Percentiles rank a stretch among this genome's conserved stretches.
phyloP scores from a whole-genome alignment of 2,888 invertebrate species.

The Formica aserva region DNA sequence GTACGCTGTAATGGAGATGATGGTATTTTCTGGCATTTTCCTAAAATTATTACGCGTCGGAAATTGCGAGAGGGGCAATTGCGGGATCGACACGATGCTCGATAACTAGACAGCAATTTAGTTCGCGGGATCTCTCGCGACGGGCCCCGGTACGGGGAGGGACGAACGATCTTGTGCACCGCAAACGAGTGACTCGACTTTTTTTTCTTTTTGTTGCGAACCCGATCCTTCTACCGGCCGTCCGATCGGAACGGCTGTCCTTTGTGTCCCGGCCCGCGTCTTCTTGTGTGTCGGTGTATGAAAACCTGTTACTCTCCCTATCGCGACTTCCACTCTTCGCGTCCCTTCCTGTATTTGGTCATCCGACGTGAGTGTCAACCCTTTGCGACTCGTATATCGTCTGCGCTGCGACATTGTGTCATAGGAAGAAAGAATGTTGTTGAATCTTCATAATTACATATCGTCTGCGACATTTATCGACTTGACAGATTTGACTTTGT shows the following conservation, averaged over 20 bases:
- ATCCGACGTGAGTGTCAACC: conserved; percentile 62
- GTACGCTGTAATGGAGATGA: background rate
- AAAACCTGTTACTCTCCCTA: conserved; percentile 75
- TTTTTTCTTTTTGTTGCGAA: conserved; percentile 42
- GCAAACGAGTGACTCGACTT: conserved; percentile 63
- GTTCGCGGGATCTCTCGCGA: conserved; percentile 31
- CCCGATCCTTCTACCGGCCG: conserved; percentile 59
- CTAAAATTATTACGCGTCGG: background rate
- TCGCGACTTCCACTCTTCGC: conserved; percentile 55
- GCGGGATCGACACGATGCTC: background rate
- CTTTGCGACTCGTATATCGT: conserved; percentile 53
- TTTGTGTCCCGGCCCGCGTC: conserved; percentile 57
- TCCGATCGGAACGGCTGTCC: conserved; percentile 62
- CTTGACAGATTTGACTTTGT: background rate
- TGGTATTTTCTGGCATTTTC: conserved; percentile 3
- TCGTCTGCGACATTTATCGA: background rate
- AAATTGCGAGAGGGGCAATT: background rate
- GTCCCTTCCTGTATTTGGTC: conserved; percentile 71
- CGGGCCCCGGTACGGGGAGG: background rate
- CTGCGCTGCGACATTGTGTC: conserved; percentile 24
- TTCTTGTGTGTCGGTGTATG: conserved; percentile 52
- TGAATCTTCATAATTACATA: conserved; percentile 2
- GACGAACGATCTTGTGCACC: conserved; percentile 57
- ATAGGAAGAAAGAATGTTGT: background rate
- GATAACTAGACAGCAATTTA: conserved; percentile 57